Conservation (phyloP, 2,888 invertebrate species). For the Oxycera nigricornis region DNA sequence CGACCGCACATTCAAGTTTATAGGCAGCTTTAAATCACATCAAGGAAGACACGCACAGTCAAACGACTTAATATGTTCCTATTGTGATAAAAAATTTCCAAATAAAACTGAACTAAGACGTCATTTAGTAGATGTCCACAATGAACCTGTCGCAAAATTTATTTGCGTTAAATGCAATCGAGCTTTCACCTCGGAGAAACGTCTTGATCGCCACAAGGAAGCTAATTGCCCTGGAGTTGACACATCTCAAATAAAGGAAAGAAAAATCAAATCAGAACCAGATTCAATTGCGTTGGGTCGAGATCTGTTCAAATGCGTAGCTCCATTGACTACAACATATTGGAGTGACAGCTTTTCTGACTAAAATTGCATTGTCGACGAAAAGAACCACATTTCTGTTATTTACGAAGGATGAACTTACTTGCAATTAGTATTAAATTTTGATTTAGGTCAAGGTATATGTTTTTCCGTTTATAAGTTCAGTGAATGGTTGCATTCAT, state of each 20-base stretch:
- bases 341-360: constrained; percentile 64
- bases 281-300: constrained; percentile 55
- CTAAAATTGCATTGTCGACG: constrained; percentile 49
- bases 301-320: constrained; percentile 62
- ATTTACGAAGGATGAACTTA: too few species aligned
- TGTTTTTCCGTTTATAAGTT: too few species aligned
- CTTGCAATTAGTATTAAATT: too few species aligned
- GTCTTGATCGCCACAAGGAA: constrained; percentile 56
- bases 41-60: constrained; percentile 59
- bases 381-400: too few species aligned
- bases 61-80: constrained; percentile 51
- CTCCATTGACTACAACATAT: constrained; percentile 62
- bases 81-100: constrained; percentile 54
- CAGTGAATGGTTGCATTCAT: too few species aligned
- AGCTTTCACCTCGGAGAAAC: constrained; percentile 55
- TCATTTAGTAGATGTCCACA: constrained; percentile 58
- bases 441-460: too few species aligned
- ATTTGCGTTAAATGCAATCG: constrained; percentile 59
- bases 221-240: constrained; percentile 47
- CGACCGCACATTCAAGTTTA: constrained; percentile 61
- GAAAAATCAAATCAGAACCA: constrained; percentile 46
- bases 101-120: constrained; percentile 57
- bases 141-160: constrained; percentile 53
- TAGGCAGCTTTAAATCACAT: constrained; percentile 61
- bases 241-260: constrained; percentile 25